These are phyloP conservation scores for Athetis lepigone DNA, from an alignment of 2,888 invertebrate species.

Conservation along the genomic window DNA sequence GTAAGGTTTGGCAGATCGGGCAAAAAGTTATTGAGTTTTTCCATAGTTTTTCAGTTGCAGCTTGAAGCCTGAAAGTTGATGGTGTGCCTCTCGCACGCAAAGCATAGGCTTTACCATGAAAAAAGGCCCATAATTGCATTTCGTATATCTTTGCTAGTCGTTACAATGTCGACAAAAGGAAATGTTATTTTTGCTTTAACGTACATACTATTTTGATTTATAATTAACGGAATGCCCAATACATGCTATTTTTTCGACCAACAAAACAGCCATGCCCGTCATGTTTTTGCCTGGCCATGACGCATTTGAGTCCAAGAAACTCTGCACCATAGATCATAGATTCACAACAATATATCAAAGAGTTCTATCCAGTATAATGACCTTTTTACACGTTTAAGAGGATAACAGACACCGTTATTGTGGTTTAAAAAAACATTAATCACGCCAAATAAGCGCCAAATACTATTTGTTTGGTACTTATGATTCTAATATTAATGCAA, in stretches of 20 bases:
- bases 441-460: conserved; percentile 21
- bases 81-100: no score
- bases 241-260: conserved; percentile 4
- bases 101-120: no score
- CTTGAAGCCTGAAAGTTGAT: no score
- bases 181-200: background rate
- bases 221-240: no score
- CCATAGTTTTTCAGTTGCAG: no score
- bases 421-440: conserved; percentile 54
- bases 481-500: conserved; percentile 60
- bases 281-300: conserved; percentile 23
- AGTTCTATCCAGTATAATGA: conserved; percentile 47
- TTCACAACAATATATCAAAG: conserved; percentile 43
- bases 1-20: no score
- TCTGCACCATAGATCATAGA: conserved; percentile 43
- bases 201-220: no score
- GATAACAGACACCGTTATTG: conserved; percentile 50
- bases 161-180: background rate
- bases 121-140: no score
- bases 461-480: conserved; percentile 31
- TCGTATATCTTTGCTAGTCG: no score
- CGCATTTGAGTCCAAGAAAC: conserved; percentile 20
- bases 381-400: conserved; percentile 39
- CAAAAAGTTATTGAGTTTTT: no score
- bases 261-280: background rate